phyloP scores from a whole-genome alignment of 2,888 invertebrate genomes.

The Campoplex nolae region DNA sequence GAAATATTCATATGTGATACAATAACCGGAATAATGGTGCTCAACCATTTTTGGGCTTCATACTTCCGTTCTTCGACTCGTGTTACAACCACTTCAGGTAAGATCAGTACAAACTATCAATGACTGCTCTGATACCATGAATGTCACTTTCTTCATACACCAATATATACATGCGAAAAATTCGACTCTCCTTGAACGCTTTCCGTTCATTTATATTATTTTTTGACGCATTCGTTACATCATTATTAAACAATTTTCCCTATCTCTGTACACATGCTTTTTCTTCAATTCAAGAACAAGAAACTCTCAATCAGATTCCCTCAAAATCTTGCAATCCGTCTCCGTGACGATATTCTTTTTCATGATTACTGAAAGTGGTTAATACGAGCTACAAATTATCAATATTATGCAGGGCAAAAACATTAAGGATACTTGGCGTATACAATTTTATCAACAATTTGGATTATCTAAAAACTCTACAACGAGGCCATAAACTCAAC shows the following conservation, averaged over 20 bases:
- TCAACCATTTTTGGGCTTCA: neutral
- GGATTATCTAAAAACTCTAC: neutral
- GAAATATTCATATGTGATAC: slow-evolving; percentile 29
- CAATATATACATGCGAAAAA: neutral
- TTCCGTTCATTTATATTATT: neutral
- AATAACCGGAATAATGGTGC: neutral
- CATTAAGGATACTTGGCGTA: neutral
- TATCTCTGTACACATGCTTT: neutral
- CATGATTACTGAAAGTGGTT: neutral
- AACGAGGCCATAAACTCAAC: neutral
- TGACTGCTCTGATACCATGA: neutral
- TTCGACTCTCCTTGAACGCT: neutral
- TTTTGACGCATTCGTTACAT: neutral
- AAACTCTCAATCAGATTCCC: neutral
- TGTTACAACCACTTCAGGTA: neutral
- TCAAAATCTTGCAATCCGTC: neutral
- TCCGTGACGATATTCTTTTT: neutral
- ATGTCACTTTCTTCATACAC: neutral
- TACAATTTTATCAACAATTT: neutral
- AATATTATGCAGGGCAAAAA: neutral
- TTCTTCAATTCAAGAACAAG: neutral
- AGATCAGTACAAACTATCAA: neutral
- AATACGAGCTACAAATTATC: neutral
- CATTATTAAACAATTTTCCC: neutral
- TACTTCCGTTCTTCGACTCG: slow-evolving; percentile 9